Conservation (phyloP, 1,140 invertebrate species). For the Euwallacea similis region DNA sequence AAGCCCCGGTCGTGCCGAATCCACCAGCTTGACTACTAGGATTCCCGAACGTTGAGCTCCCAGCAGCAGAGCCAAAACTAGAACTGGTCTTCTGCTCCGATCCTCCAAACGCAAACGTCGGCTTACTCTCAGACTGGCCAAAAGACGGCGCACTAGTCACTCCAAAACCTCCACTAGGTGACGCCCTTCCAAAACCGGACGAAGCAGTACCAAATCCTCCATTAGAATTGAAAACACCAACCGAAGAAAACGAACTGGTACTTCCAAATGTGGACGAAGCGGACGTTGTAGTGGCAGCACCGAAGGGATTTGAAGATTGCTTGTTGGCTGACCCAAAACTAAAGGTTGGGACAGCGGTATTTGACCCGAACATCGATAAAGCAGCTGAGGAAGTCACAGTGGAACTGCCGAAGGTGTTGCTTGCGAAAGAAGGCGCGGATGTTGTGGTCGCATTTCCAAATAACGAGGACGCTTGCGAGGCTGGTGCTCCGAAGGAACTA, state of each 20-base stretch:
- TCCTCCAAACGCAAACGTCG: conserved; percentile 16
- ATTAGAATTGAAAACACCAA: neutral
- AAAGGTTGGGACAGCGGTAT: conserved; percentile 1
- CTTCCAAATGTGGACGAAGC: conserved; percentile 1
- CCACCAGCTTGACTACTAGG: neutral
- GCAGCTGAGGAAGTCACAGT: neutral
- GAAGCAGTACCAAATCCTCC: neutral
- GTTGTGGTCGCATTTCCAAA: neutral
- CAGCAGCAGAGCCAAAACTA: conserved; percentile 12
- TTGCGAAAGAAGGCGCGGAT: neutral
- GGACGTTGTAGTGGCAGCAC: neutral
- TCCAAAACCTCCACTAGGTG: conserved; percentile 8
- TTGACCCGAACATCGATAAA: neutral
- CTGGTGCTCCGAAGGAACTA: neutral
- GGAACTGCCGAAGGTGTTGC: conserved; percentile 4
- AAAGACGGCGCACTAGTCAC: conserved; percentile 4
- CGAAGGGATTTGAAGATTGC: conserved; percentile 6
- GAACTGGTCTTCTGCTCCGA: conserved; percentile 1
- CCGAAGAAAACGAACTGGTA: conserved; percentile 1
- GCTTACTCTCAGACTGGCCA: conserved; percentile 17
- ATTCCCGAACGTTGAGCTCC: neutral
- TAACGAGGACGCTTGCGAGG: neutral
- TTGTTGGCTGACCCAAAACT: conserved; percentile 13
- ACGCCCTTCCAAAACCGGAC: conserved; percentile 3
- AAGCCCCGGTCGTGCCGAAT: neutral